phyloP scores from a whole-genome alignment of 2,797 vertebrate genomes.

The Stomatorhinus walkeri region DNA sequence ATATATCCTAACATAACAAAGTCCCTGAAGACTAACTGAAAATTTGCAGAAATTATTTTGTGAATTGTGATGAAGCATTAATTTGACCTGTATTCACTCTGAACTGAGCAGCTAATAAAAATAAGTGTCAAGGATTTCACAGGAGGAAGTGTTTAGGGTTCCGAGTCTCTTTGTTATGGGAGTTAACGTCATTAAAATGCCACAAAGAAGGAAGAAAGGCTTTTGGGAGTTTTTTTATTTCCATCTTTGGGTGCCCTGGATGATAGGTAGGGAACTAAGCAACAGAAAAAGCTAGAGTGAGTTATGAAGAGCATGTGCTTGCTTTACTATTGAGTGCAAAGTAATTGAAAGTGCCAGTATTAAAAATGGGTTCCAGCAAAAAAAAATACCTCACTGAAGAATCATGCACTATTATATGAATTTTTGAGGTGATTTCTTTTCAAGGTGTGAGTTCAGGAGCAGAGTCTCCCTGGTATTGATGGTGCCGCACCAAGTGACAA shows the following conservation, averaged over 20 bases:
- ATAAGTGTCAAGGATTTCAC: background rate
- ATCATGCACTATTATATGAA: background rate
- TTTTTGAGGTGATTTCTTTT: background rate
- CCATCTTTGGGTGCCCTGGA: background rate
- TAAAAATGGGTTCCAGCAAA: background rate
- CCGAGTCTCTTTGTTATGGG: background rate
- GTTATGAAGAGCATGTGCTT: background rate
- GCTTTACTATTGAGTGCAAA: conserved; percentile 18
- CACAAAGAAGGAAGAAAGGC: background rate
- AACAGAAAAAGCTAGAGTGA: background rate
- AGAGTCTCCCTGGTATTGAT: background rate
- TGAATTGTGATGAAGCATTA: conserved; percentile 53
- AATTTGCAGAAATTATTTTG: conserved; percentile 48
- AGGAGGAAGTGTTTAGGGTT: background rate
- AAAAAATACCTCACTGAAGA: background rate
- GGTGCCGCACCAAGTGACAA: background rate
- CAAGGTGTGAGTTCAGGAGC: background rate
- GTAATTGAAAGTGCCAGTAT: conserved; percentile 16
- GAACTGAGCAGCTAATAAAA: conserved; percentile 1
- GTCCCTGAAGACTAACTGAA: background rate
- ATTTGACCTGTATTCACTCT: conserved; percentile 23
- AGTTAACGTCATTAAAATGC: background rate
- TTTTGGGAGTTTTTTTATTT: background rate
- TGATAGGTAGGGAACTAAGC: conserved; percentile 15
- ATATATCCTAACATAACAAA: conserved; percentile 31